These are phyloP conservation scores for Heliconius hermathena DNA, from an alignment of 1,140 invertebrate species.

Conservation along the genomic window DNA sequence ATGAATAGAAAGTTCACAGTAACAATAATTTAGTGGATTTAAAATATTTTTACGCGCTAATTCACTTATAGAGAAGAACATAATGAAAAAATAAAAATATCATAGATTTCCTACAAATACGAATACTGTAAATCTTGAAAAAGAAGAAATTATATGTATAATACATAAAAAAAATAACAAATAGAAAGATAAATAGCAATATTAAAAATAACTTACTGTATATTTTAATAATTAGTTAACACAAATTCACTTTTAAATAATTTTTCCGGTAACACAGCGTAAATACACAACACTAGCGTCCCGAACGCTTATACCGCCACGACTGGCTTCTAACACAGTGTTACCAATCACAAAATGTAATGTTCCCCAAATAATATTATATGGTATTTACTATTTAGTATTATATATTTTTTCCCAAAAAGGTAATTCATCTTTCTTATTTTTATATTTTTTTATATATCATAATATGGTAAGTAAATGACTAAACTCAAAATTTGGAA, in stretches of 20 bases:
- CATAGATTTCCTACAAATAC: no score
- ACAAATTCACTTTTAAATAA: slow-evolving; percentile 10
- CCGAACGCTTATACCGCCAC: slow-evolving; percentile 19
- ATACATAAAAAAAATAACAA: no score
- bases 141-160: no score
- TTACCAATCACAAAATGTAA: slow-evolving; percentile 9
- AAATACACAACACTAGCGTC: slow-evolving; percentile 20
- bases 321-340: slow-evolving; percentile 25
- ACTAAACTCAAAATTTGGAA: no score
- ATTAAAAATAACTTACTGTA: slow-evolving; percentile 16
- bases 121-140: no score
- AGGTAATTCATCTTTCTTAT: neutral
- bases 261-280: neutral
- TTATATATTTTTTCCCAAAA: neutral
- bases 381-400: neutral
- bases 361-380: slow-evolving; percentile 4
- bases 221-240: neutral
- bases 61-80: no score
- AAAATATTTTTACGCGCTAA: no score
- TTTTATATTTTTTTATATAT: neutral
- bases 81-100: neutral
- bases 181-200: neutral
- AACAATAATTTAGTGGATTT: no score
- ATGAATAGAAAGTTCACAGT: no score
- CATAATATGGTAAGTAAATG: no score